Conservation (phyloP, 1,140 invertebrate species). For the Ptiloglossa arizonensis region DNA sequence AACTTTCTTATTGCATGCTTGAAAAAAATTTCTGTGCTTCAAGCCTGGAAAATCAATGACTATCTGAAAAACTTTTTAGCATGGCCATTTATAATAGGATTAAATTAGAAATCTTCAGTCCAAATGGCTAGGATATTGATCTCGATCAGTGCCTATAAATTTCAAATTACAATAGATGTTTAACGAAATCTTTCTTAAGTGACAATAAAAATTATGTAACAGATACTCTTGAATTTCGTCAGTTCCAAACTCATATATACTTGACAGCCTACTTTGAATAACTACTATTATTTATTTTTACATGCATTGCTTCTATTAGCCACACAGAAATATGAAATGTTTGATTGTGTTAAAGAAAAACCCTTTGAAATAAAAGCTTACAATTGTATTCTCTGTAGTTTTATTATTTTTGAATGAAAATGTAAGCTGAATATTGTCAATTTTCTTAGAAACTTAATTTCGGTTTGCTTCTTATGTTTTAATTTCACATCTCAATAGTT, state of each 20-base stretch:
- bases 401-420: constrained; percentile 27
- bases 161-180: background rate
- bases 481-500: background rate
- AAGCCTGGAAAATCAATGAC: constrained; percentile 36
- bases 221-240: constrained; percentile 25
- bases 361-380: background rate
- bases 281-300: constrained; percentile 12
- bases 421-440: constrained; percentile 39
- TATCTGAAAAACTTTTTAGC: constrained; percentile 24
- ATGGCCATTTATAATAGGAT: constrained; percentile 24
- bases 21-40: constrained; percentile 30
- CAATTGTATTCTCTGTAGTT: background rate
- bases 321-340: constrained; percentile 26
- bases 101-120: constrained; percentile 39
- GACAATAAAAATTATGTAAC: constrained; percentile 31
- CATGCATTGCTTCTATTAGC: background rate
- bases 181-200: background rate
- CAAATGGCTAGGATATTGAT: constrained; percentile 24
- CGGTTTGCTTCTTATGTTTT: constrained; percentile 26
- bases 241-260: constrained; percentile 19
- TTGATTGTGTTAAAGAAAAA: constrained; percentile 9
- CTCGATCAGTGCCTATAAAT: constrained; percentile 52
- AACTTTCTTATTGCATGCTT: constrained; percentile 61
- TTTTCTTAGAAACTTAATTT: constrained; percentile 27
- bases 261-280: background rate